phyloP scores from a whole-genome alignment of 2,797 vertebrate genomes.

The Gymnoscopelus braueri region DNA sequence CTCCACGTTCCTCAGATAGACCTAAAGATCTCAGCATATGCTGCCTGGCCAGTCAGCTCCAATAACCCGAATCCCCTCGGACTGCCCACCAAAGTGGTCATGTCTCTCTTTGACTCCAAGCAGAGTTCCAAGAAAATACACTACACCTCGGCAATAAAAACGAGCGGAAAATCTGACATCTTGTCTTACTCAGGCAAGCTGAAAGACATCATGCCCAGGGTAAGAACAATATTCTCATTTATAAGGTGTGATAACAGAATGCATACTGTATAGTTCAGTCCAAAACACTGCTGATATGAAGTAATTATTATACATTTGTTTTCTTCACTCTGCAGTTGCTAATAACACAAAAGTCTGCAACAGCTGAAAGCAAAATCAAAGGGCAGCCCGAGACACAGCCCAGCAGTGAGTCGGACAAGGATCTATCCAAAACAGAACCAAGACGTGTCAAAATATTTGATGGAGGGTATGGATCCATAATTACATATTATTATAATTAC shows the following conservation, averaged over 20 bases:
- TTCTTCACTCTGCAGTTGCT: conserved; percentile 73
- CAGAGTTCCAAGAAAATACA: conserved; percentile 91
- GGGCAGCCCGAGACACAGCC: conserved; percentile 84
- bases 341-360: conserved; percentile 81
- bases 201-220: conserved; percentile 90
- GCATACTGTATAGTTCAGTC: conserved; percentile 6
- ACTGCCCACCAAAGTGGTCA: conserved; percentile 93
- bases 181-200: conserved; percentile 95
- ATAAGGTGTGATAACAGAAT: background rate
- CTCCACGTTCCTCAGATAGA: conserved; percentile 89
- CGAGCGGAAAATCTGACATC: conserved; percentile 87
- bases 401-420: conserved; percentile 91
- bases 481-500: background rate
- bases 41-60: conserved; percentile 87
- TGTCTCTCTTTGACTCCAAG: conserved; percentile 96
- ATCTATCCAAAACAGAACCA: conserved; percentile 89
- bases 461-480: conserved; percentile 91
- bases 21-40: conserved; percentile 92
- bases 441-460: conserved; percentile 98
- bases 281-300: background rate
- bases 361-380: conserved; percentile 87
- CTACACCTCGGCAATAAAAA: conserved; percentile 92
- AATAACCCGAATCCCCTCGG: conserved; percentile 93
- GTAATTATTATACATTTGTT: conserved; percentile 2
- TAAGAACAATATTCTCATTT: conserved; percentile 58